Evolutionary conservation across 1,140 invertebrate species (phyloP), one percentile per base, ranked within the genome.

Genomic region (Apolygus lucorum): DNA sequence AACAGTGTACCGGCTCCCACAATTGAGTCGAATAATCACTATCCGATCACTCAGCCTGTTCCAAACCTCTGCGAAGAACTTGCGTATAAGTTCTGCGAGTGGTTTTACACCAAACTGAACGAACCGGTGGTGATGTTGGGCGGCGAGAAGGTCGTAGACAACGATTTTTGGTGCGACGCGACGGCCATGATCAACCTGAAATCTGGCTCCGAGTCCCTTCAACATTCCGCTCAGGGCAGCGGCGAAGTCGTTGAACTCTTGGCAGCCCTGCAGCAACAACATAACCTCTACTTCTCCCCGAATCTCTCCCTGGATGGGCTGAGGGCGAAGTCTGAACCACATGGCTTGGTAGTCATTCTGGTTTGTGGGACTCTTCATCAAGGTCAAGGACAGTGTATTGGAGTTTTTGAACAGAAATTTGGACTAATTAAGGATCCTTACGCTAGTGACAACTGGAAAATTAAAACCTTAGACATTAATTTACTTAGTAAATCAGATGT

Each of bases 391-490:
- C 68, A 72, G 26, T 82, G 79, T 72, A 74, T 82, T n/a, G 87
- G 87, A 2, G 75, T 85, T n/a, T 88, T 87, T 76, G 84, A 87
- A 72, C 84, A 87, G 73, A 73, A 81, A 21, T 88, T 88, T 77
- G 82, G 81, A 2, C 73, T 88, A 17, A 76, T 84, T 2, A 80
- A 81, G 67, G 85, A 87, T 78, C 86, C 86, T 0, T 78, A 76
- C 68, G 74, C 74, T 24, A 76, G 80, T 1, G 86, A 87, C 74
- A 86, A 84, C 73, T 88, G 83, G 82, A 87, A 86, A 76, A 82
- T 86, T 42, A 86, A 86, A 73, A 63, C 28, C 25, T 78, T 75
- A 24, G 49, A 73, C 1, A 26, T 76, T 14, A 42, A 62, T 34
- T 62, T 75, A 26, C 69, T 54, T 21, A 71, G 68, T 49, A 42